phyloP scores from a whole-genome alignment of 2,113 vertebrate species.

The Sceloporus tristichus region DNA sequence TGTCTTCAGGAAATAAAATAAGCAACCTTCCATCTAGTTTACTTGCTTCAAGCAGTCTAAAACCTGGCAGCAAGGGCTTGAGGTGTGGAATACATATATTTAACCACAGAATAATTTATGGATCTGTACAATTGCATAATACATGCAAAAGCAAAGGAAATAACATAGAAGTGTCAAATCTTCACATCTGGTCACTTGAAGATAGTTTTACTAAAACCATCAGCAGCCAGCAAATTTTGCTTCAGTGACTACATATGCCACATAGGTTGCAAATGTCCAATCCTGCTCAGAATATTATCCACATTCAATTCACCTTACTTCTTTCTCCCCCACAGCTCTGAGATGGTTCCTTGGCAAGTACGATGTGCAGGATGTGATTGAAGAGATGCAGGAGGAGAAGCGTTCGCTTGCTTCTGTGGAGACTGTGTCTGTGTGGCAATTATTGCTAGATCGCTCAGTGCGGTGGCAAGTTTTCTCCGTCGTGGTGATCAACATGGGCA shows the following conservation, averaged over 20 bases:
- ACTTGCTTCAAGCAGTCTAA: too few relatives aligned
- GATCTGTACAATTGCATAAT: background rate
- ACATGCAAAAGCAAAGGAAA: background rate
- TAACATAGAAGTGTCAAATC: background rate
- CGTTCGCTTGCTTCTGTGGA: slow-evolving; percentile 79
- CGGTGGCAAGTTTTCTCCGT: slow-evolving; percentile 89
- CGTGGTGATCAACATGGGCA: slow-evolving; percentile 85
- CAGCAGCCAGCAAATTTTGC: background rate
- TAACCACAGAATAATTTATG: background rate
- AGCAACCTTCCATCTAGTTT: too few relatives aligned
- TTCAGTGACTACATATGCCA: background rate
- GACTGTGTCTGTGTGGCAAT: slow-evolving; percentile 77
- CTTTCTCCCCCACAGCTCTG: slow-evolving; percentile 74
- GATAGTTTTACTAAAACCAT: background rate
- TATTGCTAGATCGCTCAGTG: slow-evolving; percentile 80
- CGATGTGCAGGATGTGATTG: slow-evolving; percentile 81
- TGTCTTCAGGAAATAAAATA: too few relatives aligned
- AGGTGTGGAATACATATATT: too few relatives aligned
- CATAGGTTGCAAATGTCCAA: too few relatives aligned
- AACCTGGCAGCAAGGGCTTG: background rate
- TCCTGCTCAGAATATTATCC: background rate
- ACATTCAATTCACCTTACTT: background rate
- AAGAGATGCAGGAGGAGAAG: slow-evolving; percentile 91
- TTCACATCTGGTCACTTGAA: background rate
- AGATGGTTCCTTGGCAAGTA: slow-evolving; percentile 78